phyloP scores from a whole-genome alignment of 2,113 vertebrate genomes.

The Cromileptes altivelis region DNA sequence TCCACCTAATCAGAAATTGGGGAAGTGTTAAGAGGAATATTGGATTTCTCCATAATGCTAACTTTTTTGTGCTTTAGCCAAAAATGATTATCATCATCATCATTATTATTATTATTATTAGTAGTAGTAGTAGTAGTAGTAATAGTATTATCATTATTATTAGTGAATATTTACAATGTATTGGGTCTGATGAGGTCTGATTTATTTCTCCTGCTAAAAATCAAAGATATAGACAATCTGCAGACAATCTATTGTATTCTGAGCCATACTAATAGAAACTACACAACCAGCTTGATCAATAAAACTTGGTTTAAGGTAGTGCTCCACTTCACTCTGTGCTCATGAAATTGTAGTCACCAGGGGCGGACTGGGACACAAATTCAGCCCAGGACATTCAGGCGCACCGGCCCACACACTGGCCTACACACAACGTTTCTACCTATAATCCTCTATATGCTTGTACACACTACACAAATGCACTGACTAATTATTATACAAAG shows the following conservation, averaged over 20 bases:
- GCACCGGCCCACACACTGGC: too few species aligned
- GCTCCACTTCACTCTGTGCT: constrained; percentile 48
- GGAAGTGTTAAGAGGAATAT: too few species aligned
- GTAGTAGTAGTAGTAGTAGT: background rate
- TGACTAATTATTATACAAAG: too few species aligned
- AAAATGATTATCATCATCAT: background rate
- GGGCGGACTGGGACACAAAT: too few species aligned
- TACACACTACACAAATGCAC: too few species aligned
- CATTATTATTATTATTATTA: background rate
- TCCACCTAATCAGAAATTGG: too few species aligned
- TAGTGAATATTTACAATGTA: background rate
- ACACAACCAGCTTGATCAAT: constrained; percentile 7
- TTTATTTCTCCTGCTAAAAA: background rate
- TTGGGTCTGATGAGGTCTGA: background rate
- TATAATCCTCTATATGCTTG: too few species aligned
- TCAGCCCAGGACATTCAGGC: too few species aligned
- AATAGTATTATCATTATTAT: background rate
- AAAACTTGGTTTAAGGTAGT: constrained; percentile 30
- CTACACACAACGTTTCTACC: too few species aligned
- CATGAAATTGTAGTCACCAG: constrained; percentile 59
- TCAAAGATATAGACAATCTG: background rate
- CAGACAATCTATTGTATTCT: constrained; percentile 2
- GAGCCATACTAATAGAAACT: background rate
- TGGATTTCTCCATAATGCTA: too few species aligned
- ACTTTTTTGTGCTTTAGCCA: too few species aligned